Base-by-base conservation (phyloP, 2,888 invertebrate genomes). In the Andrena bicolor region DNA sequence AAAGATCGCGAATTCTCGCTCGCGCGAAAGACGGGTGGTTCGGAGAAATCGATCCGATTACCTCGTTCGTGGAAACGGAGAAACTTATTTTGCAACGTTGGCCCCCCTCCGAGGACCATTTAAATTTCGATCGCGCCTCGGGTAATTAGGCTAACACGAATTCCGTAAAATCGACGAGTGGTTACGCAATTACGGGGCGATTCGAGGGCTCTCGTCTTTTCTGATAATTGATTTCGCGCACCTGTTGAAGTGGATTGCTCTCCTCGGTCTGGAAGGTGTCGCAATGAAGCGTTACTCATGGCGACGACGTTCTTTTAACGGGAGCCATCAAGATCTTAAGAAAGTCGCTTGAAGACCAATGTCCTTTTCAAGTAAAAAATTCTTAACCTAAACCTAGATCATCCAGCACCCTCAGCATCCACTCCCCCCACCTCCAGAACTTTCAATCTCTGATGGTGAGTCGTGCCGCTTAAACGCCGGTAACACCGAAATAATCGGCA, bases 401-500 rank as follows among this genome's bases (percentile, higher is more conserved):
- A 51, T 41, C 51, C 51, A 8, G 20, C 20, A 51, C 20, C 20
- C 20, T 7, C 23, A 8, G 13, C 56, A 3, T 10, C 53, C 48
- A 2, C 30, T 16, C 10, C 1, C 35, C 53, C 30, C 41, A 7
- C 53, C 23, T 13, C 41, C 26, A 53, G 28, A 80, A 82, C 76
- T 80, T 82, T 82, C 82, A 81, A 82, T 81, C 80, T 72, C 76
- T 53, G 68, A 41, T 41, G 41, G 41, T 5, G 68, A 63, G 68
- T 10, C 20, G 81, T 13, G 60, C 74, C 76, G 53, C 68, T 80
- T 80, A 82, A 82, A 82, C 76, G 75, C 58, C 76, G 71, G 64
- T 80, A 82, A 80, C 81, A 80, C 76, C 81, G 81, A 70, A 82
- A 82, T 82, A 82, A 82, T 82, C 82, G 81, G 76, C 82, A 82